Evolutionary conservation across 2,797 vertebrate genomes (phyloP).

Genomic region (Premnoplex brunnescens): DNA sequence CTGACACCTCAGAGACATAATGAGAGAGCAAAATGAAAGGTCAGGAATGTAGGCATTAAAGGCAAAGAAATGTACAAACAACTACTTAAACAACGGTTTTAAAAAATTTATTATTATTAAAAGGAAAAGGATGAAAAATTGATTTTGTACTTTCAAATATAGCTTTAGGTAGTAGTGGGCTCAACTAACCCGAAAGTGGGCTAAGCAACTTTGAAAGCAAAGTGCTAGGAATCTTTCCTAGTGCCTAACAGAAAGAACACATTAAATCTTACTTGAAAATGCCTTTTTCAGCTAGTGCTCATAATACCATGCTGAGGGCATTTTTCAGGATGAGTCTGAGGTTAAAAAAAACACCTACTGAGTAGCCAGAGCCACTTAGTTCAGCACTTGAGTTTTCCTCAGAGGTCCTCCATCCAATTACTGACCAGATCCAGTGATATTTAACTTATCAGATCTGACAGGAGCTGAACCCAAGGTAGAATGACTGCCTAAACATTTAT

Average conservation of each 20-base stretch:
- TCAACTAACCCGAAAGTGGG: not conserved
- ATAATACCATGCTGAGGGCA: not conserved
- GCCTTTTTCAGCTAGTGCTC: not conserved
- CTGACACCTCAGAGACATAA: not conserved
- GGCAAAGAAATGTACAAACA: not conserved
- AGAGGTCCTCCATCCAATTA: constrained; percentile 68
- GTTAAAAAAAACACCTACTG: constrained; percentile 51
- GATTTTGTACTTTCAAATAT: not conserved
- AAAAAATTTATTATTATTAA: not conserved
- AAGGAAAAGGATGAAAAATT: not conserved
- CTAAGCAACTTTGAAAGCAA: not conserved
- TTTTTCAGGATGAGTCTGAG: constrained; percentile 42
- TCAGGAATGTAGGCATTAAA: not conserved
- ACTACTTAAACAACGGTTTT: not conserved
- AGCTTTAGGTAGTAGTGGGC: not conserved
- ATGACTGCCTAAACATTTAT: constrained; percentile 72
- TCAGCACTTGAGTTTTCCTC: constrained; percentile 55
- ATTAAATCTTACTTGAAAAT: constrained; percentile 11
- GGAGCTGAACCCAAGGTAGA: constrained; percentile 67
- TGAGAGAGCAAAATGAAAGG: not conserved
- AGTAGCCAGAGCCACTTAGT: constrained; percentile 55
- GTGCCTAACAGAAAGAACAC: not conserved
- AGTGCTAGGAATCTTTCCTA: not conserved
- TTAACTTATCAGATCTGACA: constrained; percentile 68
- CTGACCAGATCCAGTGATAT: constrained; percentile 59